Percentiles rank a stretch among this genome's conserved stretches.
These are phyloP conservation scores for Stenopsyche tienmushanensis DNA, from an alignment of 1,140 invertebrate genomes.

Conservation along the genomic window DNA sequence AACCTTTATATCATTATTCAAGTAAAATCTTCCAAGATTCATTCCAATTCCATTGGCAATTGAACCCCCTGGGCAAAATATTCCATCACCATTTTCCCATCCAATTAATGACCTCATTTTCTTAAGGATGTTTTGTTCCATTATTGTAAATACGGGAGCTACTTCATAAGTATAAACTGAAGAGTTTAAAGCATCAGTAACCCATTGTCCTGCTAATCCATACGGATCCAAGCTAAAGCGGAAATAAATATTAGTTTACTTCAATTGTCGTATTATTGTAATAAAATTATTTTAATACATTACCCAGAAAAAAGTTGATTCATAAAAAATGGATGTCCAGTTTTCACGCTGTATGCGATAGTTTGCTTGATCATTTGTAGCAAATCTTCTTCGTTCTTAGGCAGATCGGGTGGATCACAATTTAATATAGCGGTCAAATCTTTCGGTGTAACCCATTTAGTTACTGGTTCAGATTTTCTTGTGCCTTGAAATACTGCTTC, in stretches of 20 bases:
- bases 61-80: constrained; percentile 94
- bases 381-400: constrained; percentile 67
- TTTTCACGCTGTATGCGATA: constrained; percentile 83
- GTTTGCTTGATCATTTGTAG: constrained; percentile 64
- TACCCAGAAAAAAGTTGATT: constrained; percentile 80
- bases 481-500: constrained; percentile 75
- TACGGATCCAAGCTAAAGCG: constrained; percentile 73
- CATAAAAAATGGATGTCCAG: constrained; percentile 84
- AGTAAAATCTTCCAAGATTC: constrained; percentile 78
- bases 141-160: constrained; percentile 83
- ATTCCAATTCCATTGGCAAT: constrained; percentile 95
- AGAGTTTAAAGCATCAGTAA: constrained; percentile 82
- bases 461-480: constrained; percentile 65
- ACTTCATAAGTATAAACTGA: constrained; percentile 91
- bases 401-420: constrained; percentile 60
- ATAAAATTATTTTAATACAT: constrained; percentile 33
- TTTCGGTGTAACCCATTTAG: constrained; percentile 72
- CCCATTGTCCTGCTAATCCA: constrained; percentile 79
- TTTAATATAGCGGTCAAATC: constrained; percentile 65
- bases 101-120: constrained; percentile 87
- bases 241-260: background rate
- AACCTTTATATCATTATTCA: constrained; percentile 77
- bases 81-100: constrained; percentile 83
- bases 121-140: constrained; percentile 77
- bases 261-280: background rate